A percentile compares a stretch with the other conserved stretches of the same genome.
Conservation (phyloP, 1,140 invertebrate species). For the Pogonomyrmex barbatus region DNA sequence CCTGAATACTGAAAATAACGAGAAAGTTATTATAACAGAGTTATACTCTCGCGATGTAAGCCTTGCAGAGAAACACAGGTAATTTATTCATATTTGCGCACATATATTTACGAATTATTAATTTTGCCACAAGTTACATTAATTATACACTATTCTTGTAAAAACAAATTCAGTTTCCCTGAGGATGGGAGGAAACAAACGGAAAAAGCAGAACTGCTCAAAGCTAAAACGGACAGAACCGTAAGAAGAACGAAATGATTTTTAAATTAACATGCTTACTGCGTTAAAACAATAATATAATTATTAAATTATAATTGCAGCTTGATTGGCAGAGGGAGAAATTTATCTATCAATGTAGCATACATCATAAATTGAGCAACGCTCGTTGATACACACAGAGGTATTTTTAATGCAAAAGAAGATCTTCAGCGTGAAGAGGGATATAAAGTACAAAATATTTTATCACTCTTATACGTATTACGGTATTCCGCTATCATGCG, state of each 20-base stretch:
- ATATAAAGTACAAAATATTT: conserved; percentile 2
- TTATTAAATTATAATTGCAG: conserved; percentile 43
- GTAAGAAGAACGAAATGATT: conserved; percentile 54
- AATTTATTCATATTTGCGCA: background rate
- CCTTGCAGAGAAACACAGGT: background rate
- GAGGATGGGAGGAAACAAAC: background rate
- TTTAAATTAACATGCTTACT: background rate
- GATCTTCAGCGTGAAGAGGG: background rate
- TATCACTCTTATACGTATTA: background rate
- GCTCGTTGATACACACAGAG: conserved; percentile 7
- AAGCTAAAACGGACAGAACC: conserved; percentile 43
- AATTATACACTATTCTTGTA: background rate
- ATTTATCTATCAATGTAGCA: conserved; percentile 70
- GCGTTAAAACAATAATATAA: background rate
- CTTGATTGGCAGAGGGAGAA: conserved; percentile 66
- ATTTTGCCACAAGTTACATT: background rate
- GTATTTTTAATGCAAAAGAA: background rate
- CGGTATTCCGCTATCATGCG: background rate
- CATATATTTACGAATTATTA: background rate
- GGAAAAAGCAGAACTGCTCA: conserved; percentile 4
- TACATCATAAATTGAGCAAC: conserved; percentile 62
- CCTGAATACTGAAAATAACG: background rate
- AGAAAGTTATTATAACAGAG: background rate
- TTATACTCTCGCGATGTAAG: conserved; percentile 14
- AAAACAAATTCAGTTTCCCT: conserved; percentile 23